Evolutionary conservation across 53 echinoderm and acorn worm genomes (phyloP).

Genomic region (Arbacia lixula): DNA sequence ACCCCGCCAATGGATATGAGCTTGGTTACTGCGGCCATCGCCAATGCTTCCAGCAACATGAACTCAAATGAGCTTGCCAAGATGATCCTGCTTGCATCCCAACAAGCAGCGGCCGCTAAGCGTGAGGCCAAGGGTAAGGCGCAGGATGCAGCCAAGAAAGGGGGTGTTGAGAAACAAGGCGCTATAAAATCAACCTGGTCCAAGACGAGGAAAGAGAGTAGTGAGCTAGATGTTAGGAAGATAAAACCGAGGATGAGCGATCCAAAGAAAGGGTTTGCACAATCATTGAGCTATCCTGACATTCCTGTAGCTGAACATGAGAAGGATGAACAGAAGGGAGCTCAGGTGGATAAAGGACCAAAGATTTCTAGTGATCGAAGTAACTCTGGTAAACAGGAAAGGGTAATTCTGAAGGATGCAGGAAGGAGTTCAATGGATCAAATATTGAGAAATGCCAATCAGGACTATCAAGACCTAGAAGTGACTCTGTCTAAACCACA

Average conservation of each 20-base stretch:
- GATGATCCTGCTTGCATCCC: constrained; percentile 81
- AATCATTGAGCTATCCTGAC: too few species aligned
- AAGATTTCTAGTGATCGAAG: neutral
- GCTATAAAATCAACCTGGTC: neutral
- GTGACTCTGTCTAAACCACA: too few species aligned
- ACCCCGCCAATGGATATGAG: constrained; percentile 83
- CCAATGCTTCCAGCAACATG: constrained; percentile 71
- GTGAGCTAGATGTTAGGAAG: neutral
- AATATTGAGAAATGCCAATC: too few species aligned
- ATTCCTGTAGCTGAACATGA: too few species aligned
- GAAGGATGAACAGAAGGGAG: neutral
- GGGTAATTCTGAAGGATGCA: neutral
- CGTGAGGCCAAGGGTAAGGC: neutral
- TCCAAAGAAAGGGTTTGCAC: neutral
- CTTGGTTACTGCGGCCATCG: constrained; percentile 79
- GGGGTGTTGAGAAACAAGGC: neutral
- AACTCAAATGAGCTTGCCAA: constrained; percentile 82
- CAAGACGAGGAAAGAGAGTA: neutral
- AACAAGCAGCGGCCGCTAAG: constrained; percentile 33
- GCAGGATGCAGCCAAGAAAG: neutral
- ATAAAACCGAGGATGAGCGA: neutral
- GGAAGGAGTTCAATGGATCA: constrained; percentile 15
- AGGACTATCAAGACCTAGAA: too few species aligned
- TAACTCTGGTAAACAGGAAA: neutral
- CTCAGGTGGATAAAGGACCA: neutral